Evolutionary conservation across 2,113 vertebrate species (phyloP).

Genomic region (Malurus cyaneus): DNA sequence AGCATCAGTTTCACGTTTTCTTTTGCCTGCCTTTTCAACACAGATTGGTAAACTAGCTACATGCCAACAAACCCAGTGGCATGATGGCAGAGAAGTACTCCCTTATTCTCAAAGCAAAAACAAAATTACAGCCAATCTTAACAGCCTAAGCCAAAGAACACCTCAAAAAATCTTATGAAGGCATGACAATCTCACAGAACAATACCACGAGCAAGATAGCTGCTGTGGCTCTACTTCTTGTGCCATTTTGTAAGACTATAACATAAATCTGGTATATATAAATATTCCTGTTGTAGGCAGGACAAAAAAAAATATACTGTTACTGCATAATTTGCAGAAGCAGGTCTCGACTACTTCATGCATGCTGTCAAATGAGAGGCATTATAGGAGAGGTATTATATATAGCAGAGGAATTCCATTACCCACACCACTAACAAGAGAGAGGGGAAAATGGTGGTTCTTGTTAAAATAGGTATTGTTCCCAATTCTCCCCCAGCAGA

Average conservation of each 20-base stretch:
- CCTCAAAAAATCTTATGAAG: neutral
- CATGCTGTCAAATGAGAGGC: neutral
- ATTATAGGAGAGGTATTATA: neutral
- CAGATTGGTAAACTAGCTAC: neutral
- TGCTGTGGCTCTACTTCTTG: neutral
- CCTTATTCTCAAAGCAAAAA: neutral
- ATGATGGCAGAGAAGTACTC: neutral
- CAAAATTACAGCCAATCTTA: neutral
- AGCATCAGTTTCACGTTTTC: neutral
- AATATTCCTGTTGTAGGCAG: neutral
- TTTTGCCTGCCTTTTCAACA: neutral
- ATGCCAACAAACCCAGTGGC: neutral
- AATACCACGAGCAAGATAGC: neutral
- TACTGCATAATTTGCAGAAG: neutral
- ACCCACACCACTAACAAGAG: neutral
- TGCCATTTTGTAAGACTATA: neutral
- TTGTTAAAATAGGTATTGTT: neutral
- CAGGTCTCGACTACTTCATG: neutral
- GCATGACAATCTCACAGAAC: neutral
- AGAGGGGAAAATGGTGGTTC: fast-evolving
- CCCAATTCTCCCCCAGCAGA: neutral
- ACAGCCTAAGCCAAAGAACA: neutral
- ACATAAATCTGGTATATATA: neutral
- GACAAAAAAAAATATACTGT: neutral
- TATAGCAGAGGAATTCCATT: neutral